Base-by-base conservation (phyloP, 2,113 vertebrate genomes). In the Monopterus albus region DNA sequence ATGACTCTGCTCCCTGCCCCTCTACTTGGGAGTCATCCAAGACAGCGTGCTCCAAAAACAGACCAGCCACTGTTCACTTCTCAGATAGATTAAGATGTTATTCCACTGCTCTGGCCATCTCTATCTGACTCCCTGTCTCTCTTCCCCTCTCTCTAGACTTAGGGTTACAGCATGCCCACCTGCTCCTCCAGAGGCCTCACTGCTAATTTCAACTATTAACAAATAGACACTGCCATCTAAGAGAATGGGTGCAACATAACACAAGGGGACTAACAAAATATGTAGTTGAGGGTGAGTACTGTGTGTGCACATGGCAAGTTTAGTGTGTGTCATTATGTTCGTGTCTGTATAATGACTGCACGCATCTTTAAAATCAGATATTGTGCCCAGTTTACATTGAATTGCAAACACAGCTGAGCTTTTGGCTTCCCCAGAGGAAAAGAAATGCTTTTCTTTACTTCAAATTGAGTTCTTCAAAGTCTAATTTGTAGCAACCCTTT, bases 31-130 rank as follows among this genome's bases (percentile, higher is more conserved):
- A 87, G 75, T 61, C 62, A 42, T 90, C 92, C 92, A 93, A 91
- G 82, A 82, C 80, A 78, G 85, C 81, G 63, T 82, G 87, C 83
- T 90, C 90, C 86, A 88, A 87, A 60, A 85, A 92, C 92, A 92
- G 91, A 91, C 76, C 71, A 58, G 82, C 81, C 89, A 91, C 90
- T 93, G 90, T 92, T 92, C 87, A 84, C 85, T 86, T 71, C 84
- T 91, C 86, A 69, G 85, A 88, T 83, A 88, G 85, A 92, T 90
- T 85, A 91, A 93, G 91, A 92, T 87, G 89, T 91, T 90, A 88
- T 89, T 92, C 87, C 83, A 84, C 84, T 61, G 67, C 80, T 72
- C 78, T 81, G 78, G 67, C 67, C 82, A 39, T 84, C 72, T 77
- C 64, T 65, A 35, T 79, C 62, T 65, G 64, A 72, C 71, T 75